These are phyloP conservation scores for Calcarius lapponicus DNA, from an alignment of 2,797 vertebrate species.

Conservation along the genomic window DNA sequence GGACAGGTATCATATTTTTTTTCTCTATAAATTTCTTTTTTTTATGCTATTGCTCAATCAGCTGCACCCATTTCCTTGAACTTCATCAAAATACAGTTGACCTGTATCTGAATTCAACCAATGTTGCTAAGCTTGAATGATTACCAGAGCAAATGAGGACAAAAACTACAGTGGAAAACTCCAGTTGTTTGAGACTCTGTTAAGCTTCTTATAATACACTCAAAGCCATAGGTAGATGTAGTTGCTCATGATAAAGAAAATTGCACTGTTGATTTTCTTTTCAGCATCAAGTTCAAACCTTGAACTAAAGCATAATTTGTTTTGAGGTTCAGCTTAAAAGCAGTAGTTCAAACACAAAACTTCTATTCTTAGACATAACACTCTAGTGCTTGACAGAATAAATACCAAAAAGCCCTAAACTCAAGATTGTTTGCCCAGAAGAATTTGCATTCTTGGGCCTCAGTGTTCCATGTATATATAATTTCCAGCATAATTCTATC, in stretches of 20 bases:
- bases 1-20: neutral
- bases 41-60: neutral
- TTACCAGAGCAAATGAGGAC: conserved; percentile 30
- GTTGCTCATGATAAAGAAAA: conserved; percentile 29
- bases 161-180: conserved; percentile 32
- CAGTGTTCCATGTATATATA: neutral
- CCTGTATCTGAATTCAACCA: conserved; percentile 18
- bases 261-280: conserved; percentile 34
- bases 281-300: conserved; percentile 28
- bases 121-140: conserved; percentile 17
- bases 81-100: conserved; percentile 5
- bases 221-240: conserved; percentile 20
- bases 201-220: neutral
- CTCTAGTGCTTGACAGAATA: neutral
- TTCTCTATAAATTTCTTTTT: neutral
- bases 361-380: neutral
- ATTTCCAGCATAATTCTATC: neutral
- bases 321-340: conserved; percentile 28
- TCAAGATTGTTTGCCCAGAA: neutral
- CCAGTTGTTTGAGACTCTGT: neutral
- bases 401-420: neutral
- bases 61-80: neutral
- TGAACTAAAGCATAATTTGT: conserved; percentile 29
- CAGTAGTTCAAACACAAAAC: neutral
- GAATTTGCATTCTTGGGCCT: neutral